Percentiles rank a stretch among this genome's conserved stretches.
phyloP scores from a whole-genome alignment of 2,888 invertebrate genomes.

The Gastracanthus pulcherrimus region DNA sequence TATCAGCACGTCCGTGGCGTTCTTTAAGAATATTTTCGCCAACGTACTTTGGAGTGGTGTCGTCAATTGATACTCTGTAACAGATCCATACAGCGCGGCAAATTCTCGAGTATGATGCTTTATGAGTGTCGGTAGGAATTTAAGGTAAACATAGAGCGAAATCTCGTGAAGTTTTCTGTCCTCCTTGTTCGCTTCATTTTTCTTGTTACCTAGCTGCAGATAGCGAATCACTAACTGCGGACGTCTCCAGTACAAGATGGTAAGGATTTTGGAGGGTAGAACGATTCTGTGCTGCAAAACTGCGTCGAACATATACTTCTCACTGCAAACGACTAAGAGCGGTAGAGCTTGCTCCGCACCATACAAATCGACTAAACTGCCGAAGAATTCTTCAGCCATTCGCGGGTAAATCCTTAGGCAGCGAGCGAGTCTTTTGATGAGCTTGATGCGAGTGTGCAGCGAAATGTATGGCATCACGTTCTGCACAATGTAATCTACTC shows the following conservation, averaged over 20 bases:
- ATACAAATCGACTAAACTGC: conserved; percentile 58
- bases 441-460: conserved; percentile 63
- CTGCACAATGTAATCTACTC: conserved; percentile 64
- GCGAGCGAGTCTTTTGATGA: conserved; percentile 66
- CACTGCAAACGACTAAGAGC: conserved; percentile 67
- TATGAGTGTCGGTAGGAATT: conserved; percentile 35
- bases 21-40: conserved; percentile 32
- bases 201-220: conserved; percentile 61
- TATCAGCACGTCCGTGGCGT: conserved; percentile 27
- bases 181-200: not conserved
- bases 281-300: conserved; percentile 58
- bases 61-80: not conserved
- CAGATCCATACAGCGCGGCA: conserved; percentile 20
- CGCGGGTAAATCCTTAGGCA: conserved; percentile 57
- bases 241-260: conserved; percentile 57
- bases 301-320: conserved; percentile 62
- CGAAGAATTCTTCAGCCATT: conserved; percentile 69
- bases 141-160: not conserved
- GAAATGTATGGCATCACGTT: conserved; percentile 67
- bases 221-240: conserved; percentile 68
- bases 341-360: conserved; percentile 64
- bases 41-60: not conserved
- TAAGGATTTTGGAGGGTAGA: conserved; percentile 60
- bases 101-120: conserved; percentile 36
- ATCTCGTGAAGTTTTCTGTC: conserved; percentile 14